Evolutionary conservation across 2,888 invertebrate genomes (phyloP), one percentile per base, ranked within the genome.

Genomic region (Heteromurus nitidus): DNA sequence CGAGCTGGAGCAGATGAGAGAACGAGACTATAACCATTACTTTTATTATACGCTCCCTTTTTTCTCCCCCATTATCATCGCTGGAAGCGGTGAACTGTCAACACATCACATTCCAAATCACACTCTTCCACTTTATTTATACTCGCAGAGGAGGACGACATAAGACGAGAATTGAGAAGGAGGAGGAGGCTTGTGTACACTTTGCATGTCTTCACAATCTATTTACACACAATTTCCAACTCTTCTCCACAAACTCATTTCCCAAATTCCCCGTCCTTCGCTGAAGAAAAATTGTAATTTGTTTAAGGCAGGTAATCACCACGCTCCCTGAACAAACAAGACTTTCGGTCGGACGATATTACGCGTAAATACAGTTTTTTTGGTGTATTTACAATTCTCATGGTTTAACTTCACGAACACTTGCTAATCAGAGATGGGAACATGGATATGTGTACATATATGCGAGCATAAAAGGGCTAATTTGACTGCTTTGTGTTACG

Each of bases 61-160:
- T 30, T 30, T 20, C n/a, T 22, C 31, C 2, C 1, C 30, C 11
- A 22, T 60, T 30, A 26, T 5, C 26, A 69, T 58, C 24, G 58
- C 58, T 70, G 28, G n/a, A 58, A 70, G 58, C 55, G 28, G 11
- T 42, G 13, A 70, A 70, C 70, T 70, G 70, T 70, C 70, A 58
- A 58, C 70, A 70, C 58, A 65, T 44, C 22, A 22, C n/a, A 62
- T n/a, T n/a, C 47, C 47, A 47, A 22, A 53, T 53, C 53, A 53
- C 53, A 53, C 53, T 11, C n/a, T 22, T 18, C n/a, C n/a, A n/a
- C n/a, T n/a, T n/a, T n/a, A n/a, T n/a, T n/a, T n/a, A n/a, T n/a
- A n/a, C n/a, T n/a, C n/a, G n/a, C n/a, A n/a, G n/a, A n/a, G n/a
- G n/a, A n/a, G n/a, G n/a, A n/a, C n/a, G n/a, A n/a, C n/a, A n/a